Conservation (phyloP, 1,140 invertebrate genomes). For the Hermetia illucens region DNA sequence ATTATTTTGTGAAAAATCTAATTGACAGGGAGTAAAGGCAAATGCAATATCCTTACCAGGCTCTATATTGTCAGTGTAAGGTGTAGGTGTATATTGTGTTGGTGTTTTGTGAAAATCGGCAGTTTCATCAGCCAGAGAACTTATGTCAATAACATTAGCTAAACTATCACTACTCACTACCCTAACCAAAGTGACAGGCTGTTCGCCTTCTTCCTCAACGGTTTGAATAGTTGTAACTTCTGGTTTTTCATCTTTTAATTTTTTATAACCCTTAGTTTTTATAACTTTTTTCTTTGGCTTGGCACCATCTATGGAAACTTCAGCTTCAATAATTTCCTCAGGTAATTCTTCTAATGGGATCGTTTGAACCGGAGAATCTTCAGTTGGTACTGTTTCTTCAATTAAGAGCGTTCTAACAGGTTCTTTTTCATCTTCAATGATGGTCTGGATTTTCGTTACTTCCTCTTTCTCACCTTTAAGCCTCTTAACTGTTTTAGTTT, state of each 20-base stretch:
- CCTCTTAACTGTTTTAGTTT: slow-evolving; percentile 21
- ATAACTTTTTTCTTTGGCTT: slow-evolving; percentile 26
- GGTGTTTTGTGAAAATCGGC: slow-evolving; percentile 19
- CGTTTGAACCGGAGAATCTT: slow-evolving; percentile 13
- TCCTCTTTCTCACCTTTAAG: slow-evolving; percentile 18
- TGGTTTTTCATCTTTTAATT: slow-evolving; percentile 8
- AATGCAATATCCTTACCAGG: slow-evolving; percentile 19
- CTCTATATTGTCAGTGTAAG: slow-evolving; percentile 16
- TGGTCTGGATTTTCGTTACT: slow-evolving; percentile 24
- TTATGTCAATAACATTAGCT: slow-evolving; percentile 28
- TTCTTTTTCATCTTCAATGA: slow-evolving; percentile 27
- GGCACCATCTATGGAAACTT: slow-evolving; percentile 24
- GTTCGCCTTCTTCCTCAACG: slow-evolving; percentile 31
- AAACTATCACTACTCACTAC: slow-evolving; percentile 11
- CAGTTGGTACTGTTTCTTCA: slow-evolving; percentile 15
- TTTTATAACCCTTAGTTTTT: slow-evolving; percentile 27
- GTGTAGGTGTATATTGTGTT: slow-evolving; percentile 18
- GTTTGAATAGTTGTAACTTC: slow-evolving; percentile 30
- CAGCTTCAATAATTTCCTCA: slow-evolving; percentile 31
- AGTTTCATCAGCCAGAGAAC: slow-evolving; percentile 22
- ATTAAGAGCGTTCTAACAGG: slow-evolving; percentile 14
- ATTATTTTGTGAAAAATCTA: neutral
- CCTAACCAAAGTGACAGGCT: slow-evolving; percentile 22
- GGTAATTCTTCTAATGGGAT: slow-evolving; percentile 23
- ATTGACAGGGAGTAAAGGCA: neutral